Conservation (phyloP, 2,797 vertebrate species). For the Carcharodon carcharias region DNA sequence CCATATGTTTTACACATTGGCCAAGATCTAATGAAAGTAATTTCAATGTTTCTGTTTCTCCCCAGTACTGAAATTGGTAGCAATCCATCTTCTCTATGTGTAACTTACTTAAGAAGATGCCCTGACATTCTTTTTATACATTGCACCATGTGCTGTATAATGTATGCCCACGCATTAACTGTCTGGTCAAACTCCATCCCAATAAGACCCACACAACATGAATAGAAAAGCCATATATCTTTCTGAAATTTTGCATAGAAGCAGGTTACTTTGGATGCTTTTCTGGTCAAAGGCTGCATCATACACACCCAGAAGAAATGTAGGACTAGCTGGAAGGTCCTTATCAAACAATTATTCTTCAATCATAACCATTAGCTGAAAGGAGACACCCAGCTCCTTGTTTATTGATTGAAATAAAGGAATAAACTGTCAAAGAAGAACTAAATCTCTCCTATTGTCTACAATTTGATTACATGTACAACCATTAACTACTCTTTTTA, state of each 20-base stretch:
- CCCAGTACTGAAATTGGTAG: too few species aligned
- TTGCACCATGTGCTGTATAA: not conserved
- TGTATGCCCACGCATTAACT: not conserved
- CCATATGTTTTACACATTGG: not conserved
- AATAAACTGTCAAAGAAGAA: not conserved
- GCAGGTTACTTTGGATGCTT: not conserved
- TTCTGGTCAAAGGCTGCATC: not conserved
- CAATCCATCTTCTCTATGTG: too few species aligned
- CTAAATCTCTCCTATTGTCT: not conserved
- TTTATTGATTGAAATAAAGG: not conserved
- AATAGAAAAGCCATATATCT: not conserved
- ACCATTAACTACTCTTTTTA: not conserved
- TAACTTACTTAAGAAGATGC: not conserved
- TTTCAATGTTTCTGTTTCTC: not conserved
- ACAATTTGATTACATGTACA: not conserved
- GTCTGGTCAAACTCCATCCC: not conserved
- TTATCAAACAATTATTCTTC: slow-evolving; percentile 4
- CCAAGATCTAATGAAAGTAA: not conserved
- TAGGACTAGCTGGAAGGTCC: not conserved
- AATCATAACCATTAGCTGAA: not conserved
- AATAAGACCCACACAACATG: not conserved
- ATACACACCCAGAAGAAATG: not conserved
- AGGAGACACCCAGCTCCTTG: not conserved
- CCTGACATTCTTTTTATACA: not conserved
- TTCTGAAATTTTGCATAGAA: not conserved